These are phyloP conservation scores for Ia io DNA, from an alignment of 2,113 vertebrate species.

Conservation along the genomic window DNA sequence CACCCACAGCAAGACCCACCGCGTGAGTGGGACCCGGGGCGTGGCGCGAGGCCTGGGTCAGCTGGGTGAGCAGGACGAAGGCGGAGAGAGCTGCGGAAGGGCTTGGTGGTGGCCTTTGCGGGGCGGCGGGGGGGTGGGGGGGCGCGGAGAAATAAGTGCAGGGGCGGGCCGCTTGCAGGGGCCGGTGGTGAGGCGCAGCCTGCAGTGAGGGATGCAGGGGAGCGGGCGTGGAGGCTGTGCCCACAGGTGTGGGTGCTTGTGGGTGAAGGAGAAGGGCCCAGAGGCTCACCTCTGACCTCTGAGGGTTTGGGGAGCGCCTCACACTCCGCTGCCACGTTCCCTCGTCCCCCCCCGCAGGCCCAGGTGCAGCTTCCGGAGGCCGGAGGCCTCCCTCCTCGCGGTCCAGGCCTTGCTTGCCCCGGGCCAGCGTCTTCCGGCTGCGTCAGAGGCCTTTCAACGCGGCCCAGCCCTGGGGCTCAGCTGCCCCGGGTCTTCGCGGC, in stretches of 20 bases:
- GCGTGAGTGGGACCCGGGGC: conserved; percentile 77
- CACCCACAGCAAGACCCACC: conserved; percentile 91
- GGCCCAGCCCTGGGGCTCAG: background rate
- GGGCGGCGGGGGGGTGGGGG: background rate
- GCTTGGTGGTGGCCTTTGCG: background rate
- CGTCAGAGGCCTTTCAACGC: background rate
- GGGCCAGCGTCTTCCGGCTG: background rate
- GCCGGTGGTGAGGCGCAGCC: background rate
- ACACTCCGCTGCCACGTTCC: background rate
- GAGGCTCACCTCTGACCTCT: too few relatives aligned
- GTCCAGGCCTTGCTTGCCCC: background rate
- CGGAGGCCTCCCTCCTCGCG: background rate
- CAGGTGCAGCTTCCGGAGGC: background rate
- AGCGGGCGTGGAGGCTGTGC: background rate
- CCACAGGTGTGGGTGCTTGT: background rate
- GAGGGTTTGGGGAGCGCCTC: accelerated
- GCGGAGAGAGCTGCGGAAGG: background rate
- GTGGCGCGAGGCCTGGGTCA: accelerated
- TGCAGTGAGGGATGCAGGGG: background rate
- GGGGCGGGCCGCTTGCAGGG: background rate
- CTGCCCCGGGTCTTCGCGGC: background rate
- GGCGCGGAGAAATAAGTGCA: too few relatives aligned
- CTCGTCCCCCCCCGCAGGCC: background rate
- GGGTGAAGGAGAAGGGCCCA: background rate
- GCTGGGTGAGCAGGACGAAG: too few relatives aligned